phyloP scores from a whole-genome alignment of 2,113 vertebrate species.

The Platysteira castanea region DNA sequence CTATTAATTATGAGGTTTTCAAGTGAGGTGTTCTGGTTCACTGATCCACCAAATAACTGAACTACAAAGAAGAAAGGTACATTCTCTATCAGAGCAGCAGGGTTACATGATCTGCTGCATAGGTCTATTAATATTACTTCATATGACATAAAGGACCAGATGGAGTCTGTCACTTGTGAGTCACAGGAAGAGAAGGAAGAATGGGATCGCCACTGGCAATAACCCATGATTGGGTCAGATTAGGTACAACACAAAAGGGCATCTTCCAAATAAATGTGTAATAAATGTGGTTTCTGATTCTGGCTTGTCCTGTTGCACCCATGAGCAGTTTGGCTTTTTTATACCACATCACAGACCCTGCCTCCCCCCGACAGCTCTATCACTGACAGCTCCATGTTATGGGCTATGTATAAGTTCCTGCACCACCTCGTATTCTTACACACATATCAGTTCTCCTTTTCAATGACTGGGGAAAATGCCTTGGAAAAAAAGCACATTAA shows the following conservation, averaged over 20 bases:
- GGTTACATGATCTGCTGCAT: neutral
- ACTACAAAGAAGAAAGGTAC: neutral
- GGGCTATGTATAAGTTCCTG: neutral
- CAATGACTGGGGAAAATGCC: neutral
- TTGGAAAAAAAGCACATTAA: neutral
- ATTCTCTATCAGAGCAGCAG: neutral
- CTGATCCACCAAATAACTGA: neutral
- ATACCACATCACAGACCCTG: neutral
- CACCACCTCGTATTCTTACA: neutral
- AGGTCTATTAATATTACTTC: neutral
- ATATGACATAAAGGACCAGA: neutral
- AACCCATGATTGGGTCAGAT: neutral
- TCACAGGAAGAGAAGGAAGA: neutral
- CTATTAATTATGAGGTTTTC: neutral
- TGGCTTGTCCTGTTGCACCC: neutral
- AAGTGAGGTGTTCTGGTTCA: neutral
- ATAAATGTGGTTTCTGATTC: neutral
- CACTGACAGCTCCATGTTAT: neutral
- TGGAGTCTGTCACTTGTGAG: neutral
- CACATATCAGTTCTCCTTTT: accelerated
- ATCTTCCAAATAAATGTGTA: neutral
- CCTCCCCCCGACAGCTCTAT: neutral
- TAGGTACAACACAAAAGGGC: neutral
- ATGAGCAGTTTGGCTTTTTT: neutral
- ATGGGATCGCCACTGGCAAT: neutral